phyloP scores from a whole-genome alignment of 2,797 vertebrate species.

The Babyrousa celebensis region DNA sequence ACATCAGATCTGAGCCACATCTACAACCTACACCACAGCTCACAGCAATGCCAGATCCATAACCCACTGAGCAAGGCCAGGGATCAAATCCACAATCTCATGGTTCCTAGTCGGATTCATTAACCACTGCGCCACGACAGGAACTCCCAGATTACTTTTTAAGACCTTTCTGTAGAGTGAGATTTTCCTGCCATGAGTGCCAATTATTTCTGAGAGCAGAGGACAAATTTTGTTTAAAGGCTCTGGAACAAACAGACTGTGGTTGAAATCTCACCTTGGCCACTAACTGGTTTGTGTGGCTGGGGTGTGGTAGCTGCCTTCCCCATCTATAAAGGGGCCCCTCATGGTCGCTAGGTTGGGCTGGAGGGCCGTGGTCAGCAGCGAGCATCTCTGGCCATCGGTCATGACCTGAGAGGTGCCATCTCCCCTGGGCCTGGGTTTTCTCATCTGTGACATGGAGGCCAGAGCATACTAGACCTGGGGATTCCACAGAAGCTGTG shows the following conservation, averaged over 20 bases:
- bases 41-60: no score
- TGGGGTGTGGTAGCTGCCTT: neutral
- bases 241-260: neutral
- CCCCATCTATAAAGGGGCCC: rapidly evolving
- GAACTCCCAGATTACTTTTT: neutral
- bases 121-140: no score
- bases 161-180: neutral
- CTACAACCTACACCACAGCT: no score
- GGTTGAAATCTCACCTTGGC: neutral
- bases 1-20: no score
- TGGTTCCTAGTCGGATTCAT: no score
- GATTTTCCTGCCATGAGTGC: neutral
- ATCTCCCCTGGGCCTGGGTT: no score
- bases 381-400: no score
- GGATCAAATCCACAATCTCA: no score
- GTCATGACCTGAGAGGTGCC: neutral
- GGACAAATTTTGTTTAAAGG: neutral
- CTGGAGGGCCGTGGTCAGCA: neutral
- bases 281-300: neutral
- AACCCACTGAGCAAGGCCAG: no score
- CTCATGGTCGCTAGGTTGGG: rapidly evolving
- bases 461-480: neutral
- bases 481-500: neutral
- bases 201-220: rapidly evolving
- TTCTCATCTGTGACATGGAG: neutral